phyloP scores from a whole-genome alignment of 2,888 invertebrate genomes.

The Acronicta leporina region DNA sequence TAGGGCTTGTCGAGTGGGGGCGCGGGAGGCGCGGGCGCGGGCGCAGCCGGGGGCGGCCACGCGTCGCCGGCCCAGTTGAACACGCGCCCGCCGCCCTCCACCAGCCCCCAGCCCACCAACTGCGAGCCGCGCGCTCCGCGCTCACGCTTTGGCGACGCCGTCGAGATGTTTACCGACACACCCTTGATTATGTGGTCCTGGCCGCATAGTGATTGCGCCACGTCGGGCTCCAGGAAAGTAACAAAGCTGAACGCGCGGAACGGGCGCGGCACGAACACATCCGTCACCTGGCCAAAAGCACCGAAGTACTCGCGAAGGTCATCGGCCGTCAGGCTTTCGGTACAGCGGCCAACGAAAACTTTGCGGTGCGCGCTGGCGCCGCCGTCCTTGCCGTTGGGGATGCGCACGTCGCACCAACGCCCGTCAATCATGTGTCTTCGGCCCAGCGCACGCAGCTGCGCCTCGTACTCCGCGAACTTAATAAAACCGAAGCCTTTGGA shows the following conservation, averaged over 20 bases:
- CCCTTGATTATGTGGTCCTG: constrained; percentile 96
- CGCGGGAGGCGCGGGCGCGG: constrained; percentile 54
- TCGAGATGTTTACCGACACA: constrained; percentile 95
- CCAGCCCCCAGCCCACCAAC: constrained; percentile 76
- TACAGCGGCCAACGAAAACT: constrained; percentile 95
- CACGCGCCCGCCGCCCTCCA: constrained; percentile 69
- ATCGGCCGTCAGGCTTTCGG: constrained; percentile 93
- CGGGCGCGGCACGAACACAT: constrained; percentile 96
- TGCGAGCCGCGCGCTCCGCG: constrained; percentile 63
- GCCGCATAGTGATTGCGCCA: constrained; percentile 93
- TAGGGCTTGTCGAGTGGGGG: constrained; percentile 80
- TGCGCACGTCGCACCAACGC: constrained; percentile 92
- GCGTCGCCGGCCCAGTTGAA: constrained; percentile 68
- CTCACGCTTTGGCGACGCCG: constrained; percentile 95
- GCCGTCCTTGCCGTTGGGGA: constrained; percentile 92
- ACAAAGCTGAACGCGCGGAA: constrained; percentile 95
- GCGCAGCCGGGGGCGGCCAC: constrained; percentile 62
- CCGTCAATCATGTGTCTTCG: constrained; percentile 92
- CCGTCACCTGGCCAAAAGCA: constrained; percentile 94
- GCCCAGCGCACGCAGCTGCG: constrained; percentile 90
- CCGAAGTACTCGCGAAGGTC: constrained; percentile 94
- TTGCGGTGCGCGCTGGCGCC: constrained; percentile 92
- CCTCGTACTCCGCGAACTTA: constrained; percentile 91
- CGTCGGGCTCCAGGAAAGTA: constrained; percentile 94
- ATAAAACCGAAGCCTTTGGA: constrained; percentile 93